Conservation (phyloP, 2,888 invertebrate species). For the Melieria omissa region DNA sequence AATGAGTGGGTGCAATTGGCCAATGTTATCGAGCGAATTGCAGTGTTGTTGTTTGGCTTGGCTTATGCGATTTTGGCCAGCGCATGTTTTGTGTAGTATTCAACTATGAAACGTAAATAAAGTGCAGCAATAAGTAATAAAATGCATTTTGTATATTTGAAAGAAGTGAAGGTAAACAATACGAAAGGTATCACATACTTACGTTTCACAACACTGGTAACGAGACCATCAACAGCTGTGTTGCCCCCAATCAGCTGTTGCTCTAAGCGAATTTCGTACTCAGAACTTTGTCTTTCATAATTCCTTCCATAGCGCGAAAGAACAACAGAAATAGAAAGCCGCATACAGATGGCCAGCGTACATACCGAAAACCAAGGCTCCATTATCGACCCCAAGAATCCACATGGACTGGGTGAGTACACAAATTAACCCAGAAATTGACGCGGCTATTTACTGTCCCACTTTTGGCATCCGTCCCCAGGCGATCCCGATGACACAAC, state of each 20-base stretch:
- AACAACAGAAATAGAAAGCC: too few relatives aligned
- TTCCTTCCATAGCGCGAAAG: too few relatives aligned
- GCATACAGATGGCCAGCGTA: conserved; percentile 12
- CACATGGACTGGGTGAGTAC: conserved; percentile 61
- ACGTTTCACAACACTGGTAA: too few relatives aligned
- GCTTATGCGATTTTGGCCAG: conserved; percentile 42
- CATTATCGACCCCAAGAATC: conserved; percentile 54
- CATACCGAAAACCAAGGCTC: conserved; percentile 24
- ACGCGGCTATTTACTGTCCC: neutral
- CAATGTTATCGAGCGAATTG: conserved; percentile 46
- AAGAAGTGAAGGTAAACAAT: conserved; percentile 29
- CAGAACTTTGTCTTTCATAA: too few relatives aligned
- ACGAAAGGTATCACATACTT: too few relatives aligned
- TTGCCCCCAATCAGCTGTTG: too few relatives aligned
- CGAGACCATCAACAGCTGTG: too few relatives aligned
- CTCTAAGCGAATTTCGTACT: too few relatives aligned
- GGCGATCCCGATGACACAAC: conserved; percentile 72
- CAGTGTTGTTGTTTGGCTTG: conserved; percentile 42
- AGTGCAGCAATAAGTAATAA: neutral
- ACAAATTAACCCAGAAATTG: neutral
- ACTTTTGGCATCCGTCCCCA: conserved; percentile 32
- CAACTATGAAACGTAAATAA: neutral
- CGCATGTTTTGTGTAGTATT: conserved; percentile 40
- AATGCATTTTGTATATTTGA: too few relatives aligned
- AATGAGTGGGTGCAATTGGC: conserved; percentile 51